phyloP scores from a whole-genome alignment of 2,888 invertebrate species.

The Philhelius pedissequus region DNA sequence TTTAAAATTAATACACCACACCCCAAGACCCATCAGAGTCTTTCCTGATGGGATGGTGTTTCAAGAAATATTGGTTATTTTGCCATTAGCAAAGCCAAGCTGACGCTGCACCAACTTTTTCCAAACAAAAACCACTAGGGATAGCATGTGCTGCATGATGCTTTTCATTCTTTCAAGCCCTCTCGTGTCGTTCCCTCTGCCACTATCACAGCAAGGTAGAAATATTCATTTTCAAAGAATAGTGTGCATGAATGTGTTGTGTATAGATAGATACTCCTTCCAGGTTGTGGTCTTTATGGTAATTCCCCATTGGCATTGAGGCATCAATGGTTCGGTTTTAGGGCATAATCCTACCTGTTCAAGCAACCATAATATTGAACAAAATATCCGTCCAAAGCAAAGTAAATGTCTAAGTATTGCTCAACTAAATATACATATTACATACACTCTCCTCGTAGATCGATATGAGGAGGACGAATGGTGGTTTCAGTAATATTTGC shows the following conservation, averaged over 20 bases:
- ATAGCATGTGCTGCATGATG: constrained; percentile 25
- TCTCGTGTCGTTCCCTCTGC: background rate
- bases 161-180: background rate
- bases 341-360: constrained; percentile 58
- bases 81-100: constrained; percentile 39
- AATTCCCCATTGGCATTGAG: constrained; percentile 28
- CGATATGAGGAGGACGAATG: constrained; percentile 50
- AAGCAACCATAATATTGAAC: constrained; percentile 60
- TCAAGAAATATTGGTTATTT: constrained; percentile 48
- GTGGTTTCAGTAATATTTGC: background rate
- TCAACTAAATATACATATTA: background rate
- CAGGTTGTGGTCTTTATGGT: constrained; percentile 44
- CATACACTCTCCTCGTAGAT: too few species aligned
- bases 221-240: background rate
- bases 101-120: background rate
- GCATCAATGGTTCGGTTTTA: constrained; percentile 12
- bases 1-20: constrained; percentile 1
- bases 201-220: background rate
- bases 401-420: constrained; percentile 21
- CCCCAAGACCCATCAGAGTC: background rate
- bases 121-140: constrained; percentile 37
- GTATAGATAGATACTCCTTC: background rate
- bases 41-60: background rate
- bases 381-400: constrained; percentile 44
- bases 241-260: background rate